Evolutionary conservation across 2,888 invertebrate species (phyloP), one percentile per base, ranked within the genome.

Genomic region (Pelosia muscerda): DNA sequence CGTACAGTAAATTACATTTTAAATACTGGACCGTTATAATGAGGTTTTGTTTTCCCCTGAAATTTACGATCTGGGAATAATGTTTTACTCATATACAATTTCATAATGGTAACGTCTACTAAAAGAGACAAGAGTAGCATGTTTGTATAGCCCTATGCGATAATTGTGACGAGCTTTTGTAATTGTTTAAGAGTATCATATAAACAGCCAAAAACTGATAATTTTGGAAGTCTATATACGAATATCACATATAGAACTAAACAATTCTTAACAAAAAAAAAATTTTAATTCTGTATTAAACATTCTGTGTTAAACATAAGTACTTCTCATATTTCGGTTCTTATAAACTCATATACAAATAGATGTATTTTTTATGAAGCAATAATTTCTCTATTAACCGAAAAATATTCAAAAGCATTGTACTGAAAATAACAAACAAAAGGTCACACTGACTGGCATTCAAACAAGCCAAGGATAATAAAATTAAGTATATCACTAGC

Each of bases 1-100:
- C 49, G 49, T 49, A 49, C 49, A 49, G n/a, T 49, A 49, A 49
- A 49, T n/a, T 49, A 49, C n/a, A 49, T 49, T 49, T n/a, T 49
- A 49, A 49, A 49, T n/a, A 49, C 49, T 49, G 49, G 49, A n/a
- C 49, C 49, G n/a, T n/a, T 49, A 49, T 42, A 42, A 42, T 49
- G 49, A 49, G 49, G 49, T 49, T n/a, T n/a, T 49, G 49, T 49
- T 49, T 49, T 49, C n/a, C 49, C 49, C 19, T 2, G 19, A 49
- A 49, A 49, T 49, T 49, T n/a, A 49, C 19, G n/a, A n/a, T 2
- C 49, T 49, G 49, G 49, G 49, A 49, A 49, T 49, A n/a, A 49
- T 49, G 49, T 49, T 49, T 49, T 11, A 49, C 49, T 49, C 49
- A 49, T 42, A 42, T 42, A 42, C 49, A 49, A 49, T 49, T 49